These are phyloP conservation scores for Drosophila pseudotalamancana DNA, from an alignment of 2,888 invertebrate genomes.

Conservation along the genomic window DNA sequence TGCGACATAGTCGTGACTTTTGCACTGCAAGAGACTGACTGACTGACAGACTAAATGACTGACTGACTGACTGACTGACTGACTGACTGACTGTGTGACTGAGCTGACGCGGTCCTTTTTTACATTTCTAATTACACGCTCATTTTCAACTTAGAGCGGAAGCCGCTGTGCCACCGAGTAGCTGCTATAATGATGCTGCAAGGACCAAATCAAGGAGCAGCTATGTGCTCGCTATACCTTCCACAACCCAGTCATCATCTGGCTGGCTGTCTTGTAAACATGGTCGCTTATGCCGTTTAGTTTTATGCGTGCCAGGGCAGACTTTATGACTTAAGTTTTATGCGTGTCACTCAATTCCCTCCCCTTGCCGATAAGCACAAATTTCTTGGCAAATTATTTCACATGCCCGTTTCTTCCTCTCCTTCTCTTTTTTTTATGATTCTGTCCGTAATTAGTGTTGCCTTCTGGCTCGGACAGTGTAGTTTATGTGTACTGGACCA, in stretches of 20 bases:
- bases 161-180: constrained; percentile 32
- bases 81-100: constrained; percentile 9
- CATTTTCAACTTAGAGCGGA: constrained; percentile 66
- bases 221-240: background rate
- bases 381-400: constrained; percentile 52
- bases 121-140: constrained; percentile 74
- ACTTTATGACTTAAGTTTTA: constrained; percentile 52
- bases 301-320: constrained; percentile 33
- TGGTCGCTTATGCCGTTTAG: constrained; percentile 49
- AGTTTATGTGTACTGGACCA: constrained; percentile 21
- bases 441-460: constrained; percentile 35
- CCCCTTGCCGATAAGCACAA: constrained; percentile 37
- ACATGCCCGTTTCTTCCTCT: constrained; percentile 25
- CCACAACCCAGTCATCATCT: constrained; percentile 10
- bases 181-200: constrained; percentile 35
- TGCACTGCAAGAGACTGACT: constrained; percentile 39
- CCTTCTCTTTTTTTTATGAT: constrained; percentile 40
- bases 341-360: constrained; percentile 33
- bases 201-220: background rate
- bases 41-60: constrained; percentile 20
- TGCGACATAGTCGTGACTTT: constrained; percentile 60
- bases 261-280: constrained; percentile 44
- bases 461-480: constrained; percentile 17
- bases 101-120: constrained; percentile 33
- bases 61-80: constrained; percentile 17